These are phyloP conservation scores for Bucco capensis DNA, from an alignment of 2,113 vertebrate genomes.

Conservation along the genomic window DNA sequence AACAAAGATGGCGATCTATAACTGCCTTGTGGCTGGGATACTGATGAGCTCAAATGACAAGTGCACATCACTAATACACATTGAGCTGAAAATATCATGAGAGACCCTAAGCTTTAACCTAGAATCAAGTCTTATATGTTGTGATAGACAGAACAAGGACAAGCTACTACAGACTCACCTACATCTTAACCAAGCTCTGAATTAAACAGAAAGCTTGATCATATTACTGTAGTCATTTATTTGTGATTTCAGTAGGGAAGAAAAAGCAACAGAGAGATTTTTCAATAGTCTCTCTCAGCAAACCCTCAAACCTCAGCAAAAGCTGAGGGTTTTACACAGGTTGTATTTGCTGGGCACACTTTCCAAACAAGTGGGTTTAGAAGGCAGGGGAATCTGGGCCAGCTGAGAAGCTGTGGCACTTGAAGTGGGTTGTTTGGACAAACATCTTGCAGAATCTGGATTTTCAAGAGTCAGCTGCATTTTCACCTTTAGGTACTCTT, in stretches of 20 bases:
- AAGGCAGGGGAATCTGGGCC: background rate
- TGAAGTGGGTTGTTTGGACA: background rate
- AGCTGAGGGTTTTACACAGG: background rate
- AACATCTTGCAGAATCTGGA: background rate
- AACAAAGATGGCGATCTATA: background rate
- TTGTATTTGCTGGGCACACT: background rate
- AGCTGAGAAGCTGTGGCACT: background rate
- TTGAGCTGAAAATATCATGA: background rate
- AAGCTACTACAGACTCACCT: background rate
- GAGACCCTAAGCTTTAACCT: background rate
- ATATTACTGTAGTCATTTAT: background rate
- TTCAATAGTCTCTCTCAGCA: background rate
- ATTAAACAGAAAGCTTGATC: background rate
- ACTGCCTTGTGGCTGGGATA: background rate
- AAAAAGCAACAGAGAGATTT: slow-evolving; percentile 2
- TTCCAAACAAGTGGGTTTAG: background rate
- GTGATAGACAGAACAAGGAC: slow-evolving; percentile 50
- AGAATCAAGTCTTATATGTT: background rate
- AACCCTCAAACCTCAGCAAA: too few species aligned
- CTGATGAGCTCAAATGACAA: background rate
- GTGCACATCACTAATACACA: background rate
- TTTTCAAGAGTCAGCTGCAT: background rate
- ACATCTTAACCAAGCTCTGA: slow-evolving; percentile 51
- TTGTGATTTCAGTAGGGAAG: slow-evolving; percentile 24
- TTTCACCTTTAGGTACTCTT: background rate